Evolutionary conservation across 1,140 invertebrate species (phyloP).

Genomic region (Neodiprion lecontei): DNA sequence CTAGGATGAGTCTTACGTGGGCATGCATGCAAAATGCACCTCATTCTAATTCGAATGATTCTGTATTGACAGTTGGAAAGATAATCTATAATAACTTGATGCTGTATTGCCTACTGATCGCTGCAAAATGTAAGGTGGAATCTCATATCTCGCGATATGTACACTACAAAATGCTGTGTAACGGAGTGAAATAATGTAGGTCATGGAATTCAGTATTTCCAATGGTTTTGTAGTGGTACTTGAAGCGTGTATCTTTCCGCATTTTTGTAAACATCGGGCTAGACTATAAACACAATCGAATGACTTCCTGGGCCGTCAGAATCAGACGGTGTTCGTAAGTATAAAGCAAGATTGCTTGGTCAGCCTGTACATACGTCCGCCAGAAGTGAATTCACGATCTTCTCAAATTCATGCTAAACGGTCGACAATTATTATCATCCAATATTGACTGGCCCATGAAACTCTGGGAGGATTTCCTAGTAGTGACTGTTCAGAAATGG

Average conservation of each 20-base stretch:
- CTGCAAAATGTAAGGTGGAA: no score
- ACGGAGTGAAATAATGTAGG: background rate
- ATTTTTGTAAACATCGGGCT: conserved; percentile 5
- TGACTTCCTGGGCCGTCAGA: conserved; percentile 6
- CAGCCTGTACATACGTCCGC: background rate
- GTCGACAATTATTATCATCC: background rate
- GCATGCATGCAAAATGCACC: no score
- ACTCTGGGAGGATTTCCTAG: background rate
- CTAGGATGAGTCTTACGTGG: no score
- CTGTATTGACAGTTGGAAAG: no score
- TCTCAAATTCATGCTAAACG: background rate
- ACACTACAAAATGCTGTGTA: no score
- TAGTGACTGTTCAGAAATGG: background rate
- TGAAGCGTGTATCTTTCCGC: conserved; percentile 1
- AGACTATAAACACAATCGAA: background rate
- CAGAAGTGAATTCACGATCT: background rate
- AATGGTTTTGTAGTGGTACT: background rate
- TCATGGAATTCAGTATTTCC: conserved; percentile 1
- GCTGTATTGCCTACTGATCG: no score
- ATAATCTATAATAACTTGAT: no score
- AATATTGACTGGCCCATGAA: background rate
- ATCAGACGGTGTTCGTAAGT: background rate
- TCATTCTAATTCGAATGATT: no score
- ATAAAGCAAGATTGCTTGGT: background rate
- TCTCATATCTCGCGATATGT: no score